Evolutionary conservation across 2,113 vertebrate genomes (phyloP), one percentile per base, ranked within the genome.

Genomic region (Brachirus orientalis): DNA sequence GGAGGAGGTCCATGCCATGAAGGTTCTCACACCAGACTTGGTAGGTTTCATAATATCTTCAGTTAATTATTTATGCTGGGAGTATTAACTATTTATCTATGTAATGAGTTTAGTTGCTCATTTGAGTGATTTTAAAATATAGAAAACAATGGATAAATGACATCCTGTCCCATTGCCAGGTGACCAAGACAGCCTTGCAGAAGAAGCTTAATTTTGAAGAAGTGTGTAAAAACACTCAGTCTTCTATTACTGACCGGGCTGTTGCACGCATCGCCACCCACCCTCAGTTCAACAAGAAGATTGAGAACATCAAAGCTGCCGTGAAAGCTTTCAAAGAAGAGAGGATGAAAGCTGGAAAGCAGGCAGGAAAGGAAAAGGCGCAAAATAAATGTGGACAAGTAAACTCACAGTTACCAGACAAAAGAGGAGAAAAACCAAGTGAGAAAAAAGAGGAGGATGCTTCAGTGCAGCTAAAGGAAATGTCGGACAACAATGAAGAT

Each of bases 1-100:
- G 64, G 95, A 98, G 84, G 98, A 99, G 91, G 95, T 99, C 63
- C 94, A 93, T 33, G 91, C 92, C 7, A 94, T 99, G 90, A 98
- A 97, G 91, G 80, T 71, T 41, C 80, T 98, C 41, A 90, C 85
- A 64, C 95, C 95, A 14, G 97, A 99, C 88, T 45, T 78, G 71
- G 92, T 91, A 77, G 1, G 80, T 60, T 40, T 35, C 17, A 4
- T 13, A 17, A 41, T 1, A 8, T 9, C 3, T 40, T 56, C 4
- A 16, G 8, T 28, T 8, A 40, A 17, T 7, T 8, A 10, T 36
- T 10, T 10, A 17, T 50, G 11, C 37, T 13, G 33, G 1, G 10
- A 41, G 3, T 48, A 8, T 38, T 40, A 10, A 1, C 9, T 16
- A 44, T 44, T 16, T 44, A 16, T 10, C 43, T 44, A 16, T 16